A percentile compares a stretch with the other conserved stretches of the same genome.
These are phyloP conservation scores for Cacoxenus indagator DNA, from an alignment of 2,888 invertebrate species.

Conservation along the genomic window DNA sequence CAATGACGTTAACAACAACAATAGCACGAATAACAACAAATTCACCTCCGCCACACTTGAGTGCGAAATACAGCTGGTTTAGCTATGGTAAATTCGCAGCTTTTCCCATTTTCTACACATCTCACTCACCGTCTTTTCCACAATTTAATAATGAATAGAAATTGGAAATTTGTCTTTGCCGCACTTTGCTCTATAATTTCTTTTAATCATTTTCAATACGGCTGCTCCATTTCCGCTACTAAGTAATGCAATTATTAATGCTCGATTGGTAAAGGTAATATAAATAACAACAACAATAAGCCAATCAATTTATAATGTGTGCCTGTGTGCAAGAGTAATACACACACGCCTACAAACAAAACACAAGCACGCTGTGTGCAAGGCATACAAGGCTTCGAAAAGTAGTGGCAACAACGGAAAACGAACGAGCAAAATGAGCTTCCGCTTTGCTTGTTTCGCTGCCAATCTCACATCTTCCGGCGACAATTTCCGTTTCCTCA, in stretches of 20 bases:
- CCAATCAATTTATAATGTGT: slow-evolving; percentile 57
- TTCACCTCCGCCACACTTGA: not conserved
- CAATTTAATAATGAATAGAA: not conserved
- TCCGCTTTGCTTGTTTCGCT: slow-evolving; percentile 44
- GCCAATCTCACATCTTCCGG: slow-evolving; percentile 55
- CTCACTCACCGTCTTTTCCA: not conserved
- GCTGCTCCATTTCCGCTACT: not conserved
- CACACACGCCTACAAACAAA: slow-evolving; percentile 31
- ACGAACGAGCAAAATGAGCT: slow-evolving; percentile 53
- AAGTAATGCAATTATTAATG: slow-evolving; percentile 1
- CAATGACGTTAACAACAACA: slow-evolving; percentile 1
- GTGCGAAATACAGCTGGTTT: not conserved
- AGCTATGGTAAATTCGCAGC: not conserved
- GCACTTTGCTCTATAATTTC: not conserved
- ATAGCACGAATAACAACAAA: not conserved
- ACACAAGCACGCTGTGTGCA: too few relatives aligned
- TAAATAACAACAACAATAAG: slow-evolving; percentile 29
- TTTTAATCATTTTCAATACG: not conserved
- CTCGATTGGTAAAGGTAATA: slow-evolving; percentile 2
- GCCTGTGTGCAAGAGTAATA: slow-evolving; percentile 4
- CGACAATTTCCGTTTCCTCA: slow-evolving; percentile 62
- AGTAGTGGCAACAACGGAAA: not conserved
- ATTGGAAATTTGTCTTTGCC: not conserved
- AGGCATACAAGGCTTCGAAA: too few relatives aligned
- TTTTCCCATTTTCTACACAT: not conserved